A percentile compares a stretch with the other conserved stretches of the same genome.
Evolutionary conservation across 2,113 vertebrate genomes (phyloP).

Genomic region (Pterophyllum scalare): DNA sequence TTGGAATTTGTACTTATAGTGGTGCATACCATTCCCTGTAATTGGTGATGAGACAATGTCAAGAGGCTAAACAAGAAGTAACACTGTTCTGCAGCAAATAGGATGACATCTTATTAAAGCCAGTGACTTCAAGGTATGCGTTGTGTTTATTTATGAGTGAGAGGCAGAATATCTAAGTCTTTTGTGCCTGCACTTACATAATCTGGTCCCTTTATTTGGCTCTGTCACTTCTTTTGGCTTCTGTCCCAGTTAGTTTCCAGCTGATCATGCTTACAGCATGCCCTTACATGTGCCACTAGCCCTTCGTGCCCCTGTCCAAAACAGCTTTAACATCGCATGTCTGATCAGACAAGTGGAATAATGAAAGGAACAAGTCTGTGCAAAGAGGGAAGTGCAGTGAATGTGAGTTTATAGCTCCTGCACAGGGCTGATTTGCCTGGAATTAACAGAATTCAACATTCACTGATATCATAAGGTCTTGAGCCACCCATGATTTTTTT

Average conservation of each 20-base stretch:
- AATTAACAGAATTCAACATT: background rate
- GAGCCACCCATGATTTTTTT: background rate
- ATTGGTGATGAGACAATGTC: background rate
- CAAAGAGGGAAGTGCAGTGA: background rate
- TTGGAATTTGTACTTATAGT: background rate
- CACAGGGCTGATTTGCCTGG: background rate
- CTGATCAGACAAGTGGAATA: background rate
- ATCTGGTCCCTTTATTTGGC: background rate
- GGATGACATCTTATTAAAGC: background rate
- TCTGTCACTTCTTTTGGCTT: background rate
- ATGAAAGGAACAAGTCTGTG: background rate
- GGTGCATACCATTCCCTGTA: background rate
- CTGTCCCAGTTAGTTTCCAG: background rate
- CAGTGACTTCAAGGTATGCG: background rate
- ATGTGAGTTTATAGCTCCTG: background rate
- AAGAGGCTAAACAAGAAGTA: background rate
- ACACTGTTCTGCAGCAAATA: background rate
- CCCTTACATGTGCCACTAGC: background rate
- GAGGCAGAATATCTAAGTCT: background rate
- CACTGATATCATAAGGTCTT: background rate
- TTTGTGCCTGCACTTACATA: background rate
- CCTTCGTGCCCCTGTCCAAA: background rate
- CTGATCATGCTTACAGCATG: background rate
- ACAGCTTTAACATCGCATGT: background rate
- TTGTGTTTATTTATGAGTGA: background rate